phyloP scores from a whole-genome alignment of 2,888 invertebrate species.

The Agrochola macilenta region DNA sequence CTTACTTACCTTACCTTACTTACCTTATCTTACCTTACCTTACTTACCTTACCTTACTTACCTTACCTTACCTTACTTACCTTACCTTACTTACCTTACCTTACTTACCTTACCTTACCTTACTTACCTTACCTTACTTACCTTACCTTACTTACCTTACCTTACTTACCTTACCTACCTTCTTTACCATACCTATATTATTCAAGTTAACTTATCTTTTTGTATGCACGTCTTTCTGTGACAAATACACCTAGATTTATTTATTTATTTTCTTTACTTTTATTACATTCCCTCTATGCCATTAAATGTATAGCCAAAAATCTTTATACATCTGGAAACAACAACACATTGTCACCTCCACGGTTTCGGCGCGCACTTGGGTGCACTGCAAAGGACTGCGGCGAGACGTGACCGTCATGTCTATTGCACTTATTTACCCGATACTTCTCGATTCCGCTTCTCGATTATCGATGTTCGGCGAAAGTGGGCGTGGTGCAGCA shows the following conservation, averaged over 20 bases:
- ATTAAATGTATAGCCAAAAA: neutral
- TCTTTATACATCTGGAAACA: constrained; percentile 55
- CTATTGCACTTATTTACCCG: constrained; percentile 80
- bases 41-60: no score
- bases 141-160: no score
- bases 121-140: no score
- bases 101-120: no score
- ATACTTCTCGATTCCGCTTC: constrained; percentile 73
- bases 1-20: no score
- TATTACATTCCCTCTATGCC: neutral
- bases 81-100: no score
- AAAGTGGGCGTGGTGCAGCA: constrained; percentile 66
- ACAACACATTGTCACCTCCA: constrained; percentile 57
- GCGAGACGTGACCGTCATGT: constrained; percentile 79
- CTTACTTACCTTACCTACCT: no score
- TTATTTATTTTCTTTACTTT: neutral
- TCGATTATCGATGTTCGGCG: constrained; percentile 77
- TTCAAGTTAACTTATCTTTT: neutral
- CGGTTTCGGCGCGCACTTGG: constrained; percentile 53
- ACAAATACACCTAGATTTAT: neutral
- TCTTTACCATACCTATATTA: neutral
- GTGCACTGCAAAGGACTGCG: constrained; percentile 77
- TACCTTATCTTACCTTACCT: no score
- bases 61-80: no score
- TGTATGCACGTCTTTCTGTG: neutral